Conservation (phyloP, 2,113 vertebrate species). For the Cyanoramphus novaezelandiae region DNA sequence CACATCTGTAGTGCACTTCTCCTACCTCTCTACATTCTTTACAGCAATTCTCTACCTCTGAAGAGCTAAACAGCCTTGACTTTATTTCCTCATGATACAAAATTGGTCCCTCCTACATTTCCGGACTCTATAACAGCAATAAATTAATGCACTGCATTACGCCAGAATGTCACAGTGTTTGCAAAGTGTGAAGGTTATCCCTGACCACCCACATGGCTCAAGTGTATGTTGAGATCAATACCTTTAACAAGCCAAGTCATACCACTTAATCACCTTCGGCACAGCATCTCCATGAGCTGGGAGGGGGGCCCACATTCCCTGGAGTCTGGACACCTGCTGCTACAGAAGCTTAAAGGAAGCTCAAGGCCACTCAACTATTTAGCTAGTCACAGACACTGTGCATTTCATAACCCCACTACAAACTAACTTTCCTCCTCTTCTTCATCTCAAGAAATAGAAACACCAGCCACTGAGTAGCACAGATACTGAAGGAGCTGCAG, state of each 20-base stretch:
- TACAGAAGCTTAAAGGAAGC: not conserved
- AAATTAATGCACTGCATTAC: not conserved
- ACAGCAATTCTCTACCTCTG: not conserved
- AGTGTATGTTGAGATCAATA: not conserved
- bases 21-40: not conserved
- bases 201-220: not conserved
- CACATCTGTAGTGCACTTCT: not conserved
- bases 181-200: not conserved
- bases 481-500: fast-evolving
- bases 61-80: not conserved
- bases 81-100: not conserved
- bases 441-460: not conserved
- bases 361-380: not conserved
- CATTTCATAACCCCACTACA: not conserved
- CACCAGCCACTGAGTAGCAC: not conserved
- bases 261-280: not conserved
- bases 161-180: not conserved
- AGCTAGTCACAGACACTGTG: not conserved
- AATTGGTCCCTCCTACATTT: not conserved
- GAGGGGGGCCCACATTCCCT: not conserved
- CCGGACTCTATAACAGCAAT: not conserved
- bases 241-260: not conserved
- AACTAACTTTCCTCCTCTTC: not conserved
- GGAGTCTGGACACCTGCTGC: not conserved
- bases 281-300: not conserved